phyloP scores from a whole-genome alignment of 2,797 vertebrate species.

The Chelon labrosus region DNA sequence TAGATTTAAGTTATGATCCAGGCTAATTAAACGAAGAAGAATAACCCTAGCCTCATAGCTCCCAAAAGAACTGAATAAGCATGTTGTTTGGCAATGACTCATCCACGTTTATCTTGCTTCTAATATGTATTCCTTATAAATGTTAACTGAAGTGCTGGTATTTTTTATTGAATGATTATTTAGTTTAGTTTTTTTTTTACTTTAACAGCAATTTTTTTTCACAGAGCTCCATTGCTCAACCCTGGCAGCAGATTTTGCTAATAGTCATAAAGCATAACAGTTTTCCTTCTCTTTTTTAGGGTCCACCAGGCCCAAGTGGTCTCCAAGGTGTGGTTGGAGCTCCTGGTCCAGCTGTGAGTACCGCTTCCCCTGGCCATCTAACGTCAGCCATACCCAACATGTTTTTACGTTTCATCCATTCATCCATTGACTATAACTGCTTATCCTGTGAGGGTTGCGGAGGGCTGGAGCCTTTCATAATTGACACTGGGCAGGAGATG shows the following conservation, averaged over 20 bases:
- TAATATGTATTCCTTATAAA: constrained; percentile 25
- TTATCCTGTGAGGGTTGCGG: too few relatives aligned
- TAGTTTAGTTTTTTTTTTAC: background rate
- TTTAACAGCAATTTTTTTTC: too few relatives aligned
- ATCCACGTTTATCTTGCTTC: constrained; percentile 22
- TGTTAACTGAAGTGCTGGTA: constrained; percentile 28
- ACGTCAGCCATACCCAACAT: background rate
- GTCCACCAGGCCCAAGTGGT: constrained; percentile 93
- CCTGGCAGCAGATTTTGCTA: background rate
- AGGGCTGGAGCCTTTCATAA: too few relatives aligned
- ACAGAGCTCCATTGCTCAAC: too few relatives aligned
- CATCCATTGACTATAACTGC: too few relatives aligned
- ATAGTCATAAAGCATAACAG: background rate
- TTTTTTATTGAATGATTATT: constrained; percentile 33
- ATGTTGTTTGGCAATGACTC: constrained; percentile 22
- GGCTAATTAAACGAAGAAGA: constrained; percentile 20
- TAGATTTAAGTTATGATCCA: constrained; percentile 13
- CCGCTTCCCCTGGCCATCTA: background rate
- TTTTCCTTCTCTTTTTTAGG: constrained; percentile 79
- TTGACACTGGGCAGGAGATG: too few relatives aligned
- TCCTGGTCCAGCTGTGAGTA: constrained; percentile 97
- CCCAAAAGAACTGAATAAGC: constrained; percentile 39
- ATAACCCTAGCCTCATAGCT: constrained; percentile 31
- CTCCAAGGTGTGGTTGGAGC: constrained; percentile 96
- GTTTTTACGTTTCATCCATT: background rate